Base-by-base conservation (phyloP, 2,797 vertebrate species). In the Clamator glandarius region DNA sequence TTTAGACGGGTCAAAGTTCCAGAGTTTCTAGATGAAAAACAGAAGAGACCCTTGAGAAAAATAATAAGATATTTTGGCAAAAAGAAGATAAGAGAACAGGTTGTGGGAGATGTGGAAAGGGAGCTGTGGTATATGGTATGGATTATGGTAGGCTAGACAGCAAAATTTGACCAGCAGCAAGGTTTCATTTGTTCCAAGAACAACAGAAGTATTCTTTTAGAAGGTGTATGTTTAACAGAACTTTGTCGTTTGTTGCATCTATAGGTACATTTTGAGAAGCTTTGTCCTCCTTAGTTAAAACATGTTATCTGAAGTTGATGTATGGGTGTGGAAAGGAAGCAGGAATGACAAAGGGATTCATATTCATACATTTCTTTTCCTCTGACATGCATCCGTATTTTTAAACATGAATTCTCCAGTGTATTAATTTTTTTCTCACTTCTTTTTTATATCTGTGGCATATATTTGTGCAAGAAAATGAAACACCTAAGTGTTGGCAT, bases 91-190 rank as follows among this genome's bases (percentile, higher is more conserved):
- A 0, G 14, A 26, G 8, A 66, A 25, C 11, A 35, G 72, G 4
- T 62, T 69, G 3, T 17, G 6, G 33, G 10, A n/a, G 6, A 19
- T 0, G 0, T 59, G 8, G 10, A 8, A 69, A 67, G 14, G 15
- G 54, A 69, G 48, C 21, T 67, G 23, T 41, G 13, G 5, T 61
- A 9, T 66, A 15, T 57, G 20, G 9, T 66, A 15, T 57, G 20
- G 57, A 15, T n/a, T 72, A 36, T 5, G 8, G 21, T 3, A n/a
- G 28, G 16, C 13, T 21, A 72, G 13, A 8, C 46, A 69, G 11
- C 51, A 9, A 58, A 79, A 66, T 66, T 73, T 63, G 33, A 5
- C 36, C 68, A 29, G 4, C 11, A 66, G 20, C 23, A 78, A 55
- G n/a, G 15, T 59, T 61, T 59, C 1, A 1, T 75, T 78, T 92